Base-by-base conservation (phyloP, 2,113 vertebrate species). In the Toxotes chatareus region DNA sequence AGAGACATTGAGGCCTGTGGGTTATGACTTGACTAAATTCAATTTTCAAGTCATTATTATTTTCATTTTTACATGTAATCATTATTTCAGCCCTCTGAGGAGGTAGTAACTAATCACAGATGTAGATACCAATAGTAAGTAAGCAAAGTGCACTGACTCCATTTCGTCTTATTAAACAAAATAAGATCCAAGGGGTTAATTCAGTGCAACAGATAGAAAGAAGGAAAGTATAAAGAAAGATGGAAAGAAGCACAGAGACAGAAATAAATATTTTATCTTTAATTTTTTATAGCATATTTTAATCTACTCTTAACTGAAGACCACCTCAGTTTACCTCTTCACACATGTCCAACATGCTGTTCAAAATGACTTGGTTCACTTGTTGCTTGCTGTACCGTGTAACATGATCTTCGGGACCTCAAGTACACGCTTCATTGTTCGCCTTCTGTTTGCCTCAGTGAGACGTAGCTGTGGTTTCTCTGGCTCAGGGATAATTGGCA, bases 401-500 rank as follows among this genome's bases (percentile, higher is more conserved):
- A 88, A 91, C 23, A 1, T 38, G 79, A 91, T 76, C 68, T 27
- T 40, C n/a, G 57, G 0, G 1, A 49, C 32, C 61, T 66, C 31
- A 14, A 40, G 40, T 60, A 31, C 38, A 46, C 12, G 10, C 42
- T 47, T 53, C 63, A 78, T 84, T 86, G 83, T 82, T 68, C 13
- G 1, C 31, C 21, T 57, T 16, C 69, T 5, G 47, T 84, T 73
- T 73, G 42, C 59, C 71, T 82, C 16, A 17, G 31, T 59, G 79
- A 76, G 47, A 76, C 49, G 71, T 56, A 46, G 53, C 78, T 47
- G 66, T 19, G 61, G 65, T 75, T 60, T 80, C 69, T 77, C 51
- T 81, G 49, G 56, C 74, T 60, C 55, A 44, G 40, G 44, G 64
- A 69, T 32, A 27, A 17, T 73, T 87, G 73, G 31, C 80, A 73